phyloP scores from a whole-genome alignment of 2,888 invertebrate genomes.

The Hyposoter dolosus region DNA sequence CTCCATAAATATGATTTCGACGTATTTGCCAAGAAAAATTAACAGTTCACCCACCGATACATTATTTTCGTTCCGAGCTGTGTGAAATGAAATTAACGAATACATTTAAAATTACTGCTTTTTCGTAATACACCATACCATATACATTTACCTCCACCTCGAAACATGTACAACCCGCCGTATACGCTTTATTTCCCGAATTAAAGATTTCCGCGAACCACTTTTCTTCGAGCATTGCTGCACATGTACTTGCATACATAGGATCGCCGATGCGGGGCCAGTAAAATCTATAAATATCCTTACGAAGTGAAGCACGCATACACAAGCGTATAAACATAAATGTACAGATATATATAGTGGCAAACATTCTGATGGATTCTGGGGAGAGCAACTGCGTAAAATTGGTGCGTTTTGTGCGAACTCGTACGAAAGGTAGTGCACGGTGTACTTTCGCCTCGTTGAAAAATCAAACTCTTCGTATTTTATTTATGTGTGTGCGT shows the following conservation, averaged over 20 bases:
- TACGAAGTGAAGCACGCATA: constrained; percentile 13
- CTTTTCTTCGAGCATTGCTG: neutral
- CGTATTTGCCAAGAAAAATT: neutral
- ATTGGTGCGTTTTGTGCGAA: constrained; percentile 30
- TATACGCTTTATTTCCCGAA: neutral
- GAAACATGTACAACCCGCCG: neutral
- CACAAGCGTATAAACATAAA: neutral
- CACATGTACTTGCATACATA: neutral
- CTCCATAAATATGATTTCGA: neutral
- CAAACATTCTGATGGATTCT: neutral
- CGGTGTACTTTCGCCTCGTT: neutral
- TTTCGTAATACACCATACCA: neutral
- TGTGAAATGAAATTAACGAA: neutral
- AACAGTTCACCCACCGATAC: neutral
- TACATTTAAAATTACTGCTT: neutral
- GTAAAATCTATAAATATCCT: constrained; percentile 36
- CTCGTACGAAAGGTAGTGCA: constrained; percentile 30
- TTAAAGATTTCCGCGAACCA: constrained; percentile 9
- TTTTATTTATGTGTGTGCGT: neutral
- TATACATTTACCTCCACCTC: neutral
- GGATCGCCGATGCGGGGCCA: constrained; percentile 13
- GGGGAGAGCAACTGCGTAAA: constrained; percentile 9
- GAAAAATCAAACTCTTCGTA: neutral
- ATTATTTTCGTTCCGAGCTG: neutral
- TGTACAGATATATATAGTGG: neutral